Conservation (phyloP, 2,888 invertebrate genomes). For the Arrhopalites spinosus region DNA sequence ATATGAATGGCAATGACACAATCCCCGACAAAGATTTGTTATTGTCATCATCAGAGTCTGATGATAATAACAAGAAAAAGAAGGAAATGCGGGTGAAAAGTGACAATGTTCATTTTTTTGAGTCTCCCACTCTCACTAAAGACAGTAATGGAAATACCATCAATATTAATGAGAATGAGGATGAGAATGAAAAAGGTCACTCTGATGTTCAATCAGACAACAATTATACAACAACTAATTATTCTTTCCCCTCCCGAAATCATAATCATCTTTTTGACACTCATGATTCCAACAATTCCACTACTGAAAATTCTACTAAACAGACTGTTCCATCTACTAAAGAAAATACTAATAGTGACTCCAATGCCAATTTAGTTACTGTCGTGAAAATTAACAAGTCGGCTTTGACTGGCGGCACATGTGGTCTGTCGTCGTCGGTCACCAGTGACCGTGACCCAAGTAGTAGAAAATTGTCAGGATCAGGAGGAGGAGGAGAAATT, state of each 20-base stretch:
- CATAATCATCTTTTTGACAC: not conserved
- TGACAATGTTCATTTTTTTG: not conserved
- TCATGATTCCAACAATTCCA: not conserved
- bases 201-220: not conserved
- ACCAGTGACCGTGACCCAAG: not conserved
- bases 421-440: not conserved
- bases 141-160: conserved; percentile 54
- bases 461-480: no score
- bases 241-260: not conserved
- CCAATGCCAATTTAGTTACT: conserved; percentile 22
- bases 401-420: not conserved
- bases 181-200: conserved; percentile 6
- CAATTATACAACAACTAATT: not conserved
- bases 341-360: not conserved
- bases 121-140: conserved; percentile 12
- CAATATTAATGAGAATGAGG: conserved; percentile 16
- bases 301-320: not conserved
- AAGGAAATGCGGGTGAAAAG: not conserved
- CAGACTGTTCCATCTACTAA: not conserved
- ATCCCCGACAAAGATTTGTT: not conserved
- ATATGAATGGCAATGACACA: conserved; percentile 35
- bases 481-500: no score
- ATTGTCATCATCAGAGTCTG: not conserved
- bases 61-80: not conserved
- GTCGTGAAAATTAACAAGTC: not conserved